Percentiles rank a stretch among this genome's conserved stretches.
These are phyloP conservation scores for Drosophila fuyamai DNA, from an alignment of 1,140 invertebrate species.

Conservation along the genomic window DNA sequence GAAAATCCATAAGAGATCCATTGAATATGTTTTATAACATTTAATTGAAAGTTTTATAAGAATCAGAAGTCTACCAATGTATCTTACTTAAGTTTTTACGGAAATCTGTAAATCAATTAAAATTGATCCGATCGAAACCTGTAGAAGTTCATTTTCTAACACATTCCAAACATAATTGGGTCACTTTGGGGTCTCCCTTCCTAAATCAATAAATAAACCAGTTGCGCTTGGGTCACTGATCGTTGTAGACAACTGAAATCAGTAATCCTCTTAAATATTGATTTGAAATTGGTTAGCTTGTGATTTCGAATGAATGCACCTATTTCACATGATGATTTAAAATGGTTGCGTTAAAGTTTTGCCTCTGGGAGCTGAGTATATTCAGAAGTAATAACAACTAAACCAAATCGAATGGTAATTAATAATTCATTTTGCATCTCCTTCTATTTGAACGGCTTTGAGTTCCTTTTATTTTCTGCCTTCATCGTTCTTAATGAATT, in stretches of 20 bases:
- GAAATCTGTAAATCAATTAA: no score
- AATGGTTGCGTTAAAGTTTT: neutral
- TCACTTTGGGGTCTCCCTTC: neutral
- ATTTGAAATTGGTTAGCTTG: slow-evolving; percentile 1
- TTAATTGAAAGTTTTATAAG: no score
- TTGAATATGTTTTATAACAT: no score
- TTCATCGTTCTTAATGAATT: neutral
- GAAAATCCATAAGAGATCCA: no score
- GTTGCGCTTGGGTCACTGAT: slow-evolving; percentile 7
- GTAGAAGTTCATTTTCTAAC: neutral
- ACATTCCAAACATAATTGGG: slow-evolving; percentile 2
- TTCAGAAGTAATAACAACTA: neutral
- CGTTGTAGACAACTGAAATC: neutral
- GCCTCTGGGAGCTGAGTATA: neutral
- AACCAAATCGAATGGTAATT: neutral
- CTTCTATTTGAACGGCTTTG: no score
- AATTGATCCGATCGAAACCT: no score
- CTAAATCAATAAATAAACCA: neutral
- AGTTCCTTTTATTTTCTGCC: no score
- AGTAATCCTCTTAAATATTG: slow-evolving; percentile 19
- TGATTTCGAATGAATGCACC: neutral
- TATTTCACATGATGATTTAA: neutral
- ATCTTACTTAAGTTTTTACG: no score
- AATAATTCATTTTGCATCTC: no score
- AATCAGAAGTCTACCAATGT: no score